Evolutionary conservation across 1,140 invertebrate genomes (phyloP).

Genomic region (Hyles vespertilio): DNA sequence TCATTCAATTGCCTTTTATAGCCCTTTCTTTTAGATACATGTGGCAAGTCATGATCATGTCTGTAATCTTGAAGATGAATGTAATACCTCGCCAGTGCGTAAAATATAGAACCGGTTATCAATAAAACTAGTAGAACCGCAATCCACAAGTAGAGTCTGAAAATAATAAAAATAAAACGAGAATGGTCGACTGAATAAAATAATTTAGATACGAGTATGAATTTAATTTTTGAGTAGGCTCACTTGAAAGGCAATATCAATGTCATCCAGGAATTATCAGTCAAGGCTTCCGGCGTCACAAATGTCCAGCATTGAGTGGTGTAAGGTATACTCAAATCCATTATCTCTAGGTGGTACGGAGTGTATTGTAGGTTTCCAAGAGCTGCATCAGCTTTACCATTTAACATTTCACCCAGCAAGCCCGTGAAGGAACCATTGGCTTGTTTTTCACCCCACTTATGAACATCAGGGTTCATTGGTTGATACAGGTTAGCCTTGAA

Average conservation of each 20-base stretch:
- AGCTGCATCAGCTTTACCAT: conserved; percentile 82
- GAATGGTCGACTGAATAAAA: too few species aligned
- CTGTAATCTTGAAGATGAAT: conserved; percentile 42
- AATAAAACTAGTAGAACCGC: conserved; percentile 77
- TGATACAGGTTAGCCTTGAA: conserved; percentile 82
- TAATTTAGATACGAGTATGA: too few species aligned
- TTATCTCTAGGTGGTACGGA: conserved; percentile 79
- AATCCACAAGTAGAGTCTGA: conserved; percentile 80
- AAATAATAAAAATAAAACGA: conserved; percentile 11
- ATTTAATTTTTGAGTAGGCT: conserved; percentile 16
- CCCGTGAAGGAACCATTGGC: conserved; percentile 80
- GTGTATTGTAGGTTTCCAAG: conserved; percentile 87
- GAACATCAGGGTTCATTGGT: conserved; percentile 72
- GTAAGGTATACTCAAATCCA: conserved; percentile 87
- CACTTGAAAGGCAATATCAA: conserved; percentile 87
- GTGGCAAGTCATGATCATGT: conserved; percentile 1
- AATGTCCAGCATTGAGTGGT: conserved; percentile 89
- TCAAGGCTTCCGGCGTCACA: conserved; percentile 85
- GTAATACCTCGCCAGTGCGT: conserved; percentile 73
- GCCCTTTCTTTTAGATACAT: too few species aligned
- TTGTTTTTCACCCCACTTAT: conserved; percentile 80
- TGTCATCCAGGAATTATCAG: conserved; percentile 89
- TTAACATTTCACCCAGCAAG: conserved; percentile 82
- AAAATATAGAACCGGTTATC: conserved; percentile 77
- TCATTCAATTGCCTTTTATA: too few species aligned